Percentiles rank a stretch among this genome's conserved stretches.
Conservation (phyloP, 2,797 vertebrate genomes). For the Podargus strigoides region DNA sequence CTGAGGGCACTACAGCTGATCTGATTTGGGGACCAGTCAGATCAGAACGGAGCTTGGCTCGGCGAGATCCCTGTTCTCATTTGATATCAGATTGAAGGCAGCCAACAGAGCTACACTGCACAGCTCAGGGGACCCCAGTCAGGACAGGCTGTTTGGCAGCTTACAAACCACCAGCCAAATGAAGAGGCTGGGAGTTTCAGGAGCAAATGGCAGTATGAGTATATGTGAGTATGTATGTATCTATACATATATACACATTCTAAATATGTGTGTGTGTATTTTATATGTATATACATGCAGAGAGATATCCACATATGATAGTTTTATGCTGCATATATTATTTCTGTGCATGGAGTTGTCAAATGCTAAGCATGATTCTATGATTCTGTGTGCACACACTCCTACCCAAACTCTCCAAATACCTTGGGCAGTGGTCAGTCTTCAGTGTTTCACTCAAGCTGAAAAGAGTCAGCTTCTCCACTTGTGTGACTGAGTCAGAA, state of each 20-base stretch:
- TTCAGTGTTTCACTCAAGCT: neutral
- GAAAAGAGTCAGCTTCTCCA: neutral
- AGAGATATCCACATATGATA: neutral
- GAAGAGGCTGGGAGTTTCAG: neutral
- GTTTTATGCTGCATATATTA: neutral
- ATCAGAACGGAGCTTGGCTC: neutral
- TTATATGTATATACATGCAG: neutral
- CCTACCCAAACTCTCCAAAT: neutral
- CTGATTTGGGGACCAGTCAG: constrained; percentile 34
- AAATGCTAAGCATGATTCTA: neutral
- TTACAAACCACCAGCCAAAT: neutral
- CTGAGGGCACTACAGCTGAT: constrained; percentile 4
- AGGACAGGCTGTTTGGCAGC: neutral
- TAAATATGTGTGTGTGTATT: neutral
- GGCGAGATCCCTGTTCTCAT: constrained; percentile 10
- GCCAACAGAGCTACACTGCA: neutral
- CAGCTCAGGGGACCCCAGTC: neutral
- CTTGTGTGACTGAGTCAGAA: neutral
- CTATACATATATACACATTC: neutral
- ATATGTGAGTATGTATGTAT: too few species aligned
- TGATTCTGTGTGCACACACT: neutral
- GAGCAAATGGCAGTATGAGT: neutral
- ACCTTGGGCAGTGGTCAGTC: neutral
- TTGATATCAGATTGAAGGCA: constrained; percentile 23
- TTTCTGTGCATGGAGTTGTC: neutral